These are phyloP conservation scores for Sinocyclocheilus anophthalmus DNA, from an alignment of 2,113 vertebrate species.

Conservation along the genomic window DNA sequence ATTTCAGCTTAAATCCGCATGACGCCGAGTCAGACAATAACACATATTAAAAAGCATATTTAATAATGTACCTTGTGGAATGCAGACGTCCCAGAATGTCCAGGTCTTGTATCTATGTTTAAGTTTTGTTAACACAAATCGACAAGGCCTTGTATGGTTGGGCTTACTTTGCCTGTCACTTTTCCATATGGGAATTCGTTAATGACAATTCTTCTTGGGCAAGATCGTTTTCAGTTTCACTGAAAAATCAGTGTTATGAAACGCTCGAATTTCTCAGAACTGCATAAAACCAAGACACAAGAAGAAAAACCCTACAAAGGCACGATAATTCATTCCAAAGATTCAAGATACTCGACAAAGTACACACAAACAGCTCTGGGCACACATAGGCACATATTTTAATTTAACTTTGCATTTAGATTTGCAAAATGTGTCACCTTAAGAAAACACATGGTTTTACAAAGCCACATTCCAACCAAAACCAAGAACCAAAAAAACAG, in stretches of 20 bases:
- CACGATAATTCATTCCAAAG: not conserved
- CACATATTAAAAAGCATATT: too few relatives aligned
- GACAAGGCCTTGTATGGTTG: not conserved
- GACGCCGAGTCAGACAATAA: too few relatives aligned
- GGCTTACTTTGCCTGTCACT: not conserved
- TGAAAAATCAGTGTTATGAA: not conserved
- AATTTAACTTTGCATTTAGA: not conserved
- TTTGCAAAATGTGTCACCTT: not conserved
- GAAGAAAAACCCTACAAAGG: too few relatives aligned
- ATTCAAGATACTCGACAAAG: constrained; percentile 4
- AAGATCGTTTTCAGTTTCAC: not conserved
- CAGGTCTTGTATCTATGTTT: not conserved
- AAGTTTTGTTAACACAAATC: not conserved
- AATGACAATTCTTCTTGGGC: not conserved
- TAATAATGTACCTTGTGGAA: not conserved
- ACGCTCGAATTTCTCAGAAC: not conserved
- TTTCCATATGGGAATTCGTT: not conserved
- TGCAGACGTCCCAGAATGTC: not conserved
- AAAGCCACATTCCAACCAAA: not conserved
- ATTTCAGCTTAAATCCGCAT: not conserved
- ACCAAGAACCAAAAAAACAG: not conserved
- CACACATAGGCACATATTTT: not conserved
- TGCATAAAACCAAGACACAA: too few relatives aligned
- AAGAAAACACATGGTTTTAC: not conserved
- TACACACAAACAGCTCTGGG: not conserved